These are phyloP conservation scores for Pseudoips prasinana DNA, from an alignment of 2,888 invertebrate genomes.

Conservation along the genomic window DNA sequence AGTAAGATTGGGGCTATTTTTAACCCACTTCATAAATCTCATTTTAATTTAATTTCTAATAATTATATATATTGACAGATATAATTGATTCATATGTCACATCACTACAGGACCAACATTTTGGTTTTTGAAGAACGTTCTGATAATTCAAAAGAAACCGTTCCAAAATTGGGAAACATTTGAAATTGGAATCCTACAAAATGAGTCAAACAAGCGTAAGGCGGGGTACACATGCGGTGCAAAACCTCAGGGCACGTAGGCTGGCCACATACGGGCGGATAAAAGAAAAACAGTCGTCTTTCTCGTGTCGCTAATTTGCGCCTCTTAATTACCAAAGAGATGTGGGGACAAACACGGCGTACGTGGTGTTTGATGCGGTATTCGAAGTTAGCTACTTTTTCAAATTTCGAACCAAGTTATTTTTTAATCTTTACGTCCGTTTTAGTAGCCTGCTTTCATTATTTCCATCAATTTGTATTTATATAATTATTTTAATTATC, in stretches of 20 bases:
- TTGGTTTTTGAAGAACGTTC: too few relatives aligned
- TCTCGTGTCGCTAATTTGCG: conserved; percentile 58
- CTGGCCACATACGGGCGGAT: conserved; percentile 44
- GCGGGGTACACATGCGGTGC: conserved; percentile 15
- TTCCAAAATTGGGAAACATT: neutral
- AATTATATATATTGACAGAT: too few relatives aligned
- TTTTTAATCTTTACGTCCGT: conserved; percentile 3
- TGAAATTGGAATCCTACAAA: conserved; percentile 22
- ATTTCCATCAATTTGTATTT: too few relatives aligned
- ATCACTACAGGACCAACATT: too few relatives aligned
- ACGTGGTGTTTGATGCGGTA: conserved; percentile 42
- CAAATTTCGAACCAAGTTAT: conserved; percentile 17
- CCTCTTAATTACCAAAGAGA: conserved; percentile 58
- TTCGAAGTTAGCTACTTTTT: conserved; percentile 4
- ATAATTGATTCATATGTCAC: too few relatives aligned
- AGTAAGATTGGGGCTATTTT: conserved; percentile 10
- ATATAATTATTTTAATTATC: too few relatives aligned
- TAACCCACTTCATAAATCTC: conserved; percentile 2
- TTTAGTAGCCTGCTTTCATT: too few relatives aligned
- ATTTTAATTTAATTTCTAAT: too few relatives aligned
- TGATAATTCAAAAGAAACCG: too few relatives aligned
- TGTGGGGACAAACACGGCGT: conserved; percentile 37
- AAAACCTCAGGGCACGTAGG: conserved; percentile 25
- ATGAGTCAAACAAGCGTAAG: conserved; percentile 20
- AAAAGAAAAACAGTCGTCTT: conserved; percentile 60